These are phyloP conservation scores for Xestia ashworthii DNA, from an alignment of 2,888 invertebrate genomes.

Conservation along the genomic window DNA sequence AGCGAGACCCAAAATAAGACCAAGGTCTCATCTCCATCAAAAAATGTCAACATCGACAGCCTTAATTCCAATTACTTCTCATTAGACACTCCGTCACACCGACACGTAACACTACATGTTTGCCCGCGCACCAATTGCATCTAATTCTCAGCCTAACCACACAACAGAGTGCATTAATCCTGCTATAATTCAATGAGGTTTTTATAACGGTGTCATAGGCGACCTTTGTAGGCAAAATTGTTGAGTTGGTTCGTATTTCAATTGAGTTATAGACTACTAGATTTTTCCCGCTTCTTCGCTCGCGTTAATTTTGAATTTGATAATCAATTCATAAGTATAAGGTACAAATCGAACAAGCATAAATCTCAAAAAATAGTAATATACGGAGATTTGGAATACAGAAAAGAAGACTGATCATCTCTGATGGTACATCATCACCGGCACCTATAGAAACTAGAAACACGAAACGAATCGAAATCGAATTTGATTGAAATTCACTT, in stretches of 20 bases:
- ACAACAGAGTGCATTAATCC: constrained; percentile 52
- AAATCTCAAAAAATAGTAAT: no score
- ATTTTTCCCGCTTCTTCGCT: no score
- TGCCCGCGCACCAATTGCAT: constrained; percentile 55
- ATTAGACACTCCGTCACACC: constrained; percentile 48
- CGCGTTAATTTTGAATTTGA: no score
- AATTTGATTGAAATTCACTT: not conserved
- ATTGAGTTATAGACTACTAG: not conserved
- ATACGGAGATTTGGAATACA: not conserved
- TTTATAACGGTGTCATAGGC: constrained; percentile 42
- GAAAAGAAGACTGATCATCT: not conserved
- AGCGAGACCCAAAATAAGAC: not conserved
- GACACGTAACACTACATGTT: constrained; percentile 36
- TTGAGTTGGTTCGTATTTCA: not conserved
- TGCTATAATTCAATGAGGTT: constrained; percentile 54
- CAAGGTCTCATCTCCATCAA: not conserved
- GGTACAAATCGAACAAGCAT: no score
- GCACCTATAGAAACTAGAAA: not conserved
- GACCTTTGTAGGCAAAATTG: not conserved
- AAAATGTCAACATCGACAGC: constrained; percentile 27
- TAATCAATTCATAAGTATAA: no score
- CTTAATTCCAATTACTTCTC: constrained; percentile 48
- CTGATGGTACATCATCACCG: not conserved
- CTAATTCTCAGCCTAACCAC: constrained; percentile 47
- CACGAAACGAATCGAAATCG: not conserved